A percentile compares a stretch with the other conserved stretches of the same genome.
Conservation (phyloP, 2,113 vertebrate genomes). For the Orientallactaga bullata region DNA sequence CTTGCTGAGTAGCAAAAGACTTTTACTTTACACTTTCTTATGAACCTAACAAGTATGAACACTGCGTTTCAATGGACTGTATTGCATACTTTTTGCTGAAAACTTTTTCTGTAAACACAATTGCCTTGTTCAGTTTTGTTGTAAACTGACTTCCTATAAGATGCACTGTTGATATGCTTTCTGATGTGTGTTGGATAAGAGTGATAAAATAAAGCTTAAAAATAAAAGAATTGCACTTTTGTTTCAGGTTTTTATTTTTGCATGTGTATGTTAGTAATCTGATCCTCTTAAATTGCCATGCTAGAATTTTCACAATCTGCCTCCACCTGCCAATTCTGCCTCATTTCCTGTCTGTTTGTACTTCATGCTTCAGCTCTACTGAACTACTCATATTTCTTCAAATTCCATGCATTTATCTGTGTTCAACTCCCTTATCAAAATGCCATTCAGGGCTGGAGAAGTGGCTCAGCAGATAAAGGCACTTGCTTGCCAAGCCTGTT, state of each 20-base stretch:
- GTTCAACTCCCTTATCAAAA: neutral
- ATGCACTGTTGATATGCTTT: conserved; percentile 79
- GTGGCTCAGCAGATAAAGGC: no score
- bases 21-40: conserved; percentile 64
- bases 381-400: neutral
- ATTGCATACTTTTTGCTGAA: conserved; percentile 71
- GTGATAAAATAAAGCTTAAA: conserved; percentile 80
- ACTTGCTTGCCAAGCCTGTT: no score
- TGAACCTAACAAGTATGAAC: conserved; percentile 51
- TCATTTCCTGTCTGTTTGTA: neutral
- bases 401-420: neutral
- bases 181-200: conserved; percentile 75
- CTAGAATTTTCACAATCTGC: neutral
- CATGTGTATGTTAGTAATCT: neutral
- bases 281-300: neutral
- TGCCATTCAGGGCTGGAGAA: neutral
- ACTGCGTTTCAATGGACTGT: conserved; percentile 67
- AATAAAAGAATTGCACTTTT: conserved; percentile 29
- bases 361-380: neutral
- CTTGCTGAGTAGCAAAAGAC: conserved; percentile 64
- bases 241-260: neutral
- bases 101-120: conserved; percentile 77
- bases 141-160: conserved; percentile 74
- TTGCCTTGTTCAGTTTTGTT: conserved; percentile 81
- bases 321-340: neutral